A percentile compares a stretch with the other conserved stretches of the same genome.
Conservation (phyloP, 1,140 invertebrate species). For the Planococcus citri region DNA sequence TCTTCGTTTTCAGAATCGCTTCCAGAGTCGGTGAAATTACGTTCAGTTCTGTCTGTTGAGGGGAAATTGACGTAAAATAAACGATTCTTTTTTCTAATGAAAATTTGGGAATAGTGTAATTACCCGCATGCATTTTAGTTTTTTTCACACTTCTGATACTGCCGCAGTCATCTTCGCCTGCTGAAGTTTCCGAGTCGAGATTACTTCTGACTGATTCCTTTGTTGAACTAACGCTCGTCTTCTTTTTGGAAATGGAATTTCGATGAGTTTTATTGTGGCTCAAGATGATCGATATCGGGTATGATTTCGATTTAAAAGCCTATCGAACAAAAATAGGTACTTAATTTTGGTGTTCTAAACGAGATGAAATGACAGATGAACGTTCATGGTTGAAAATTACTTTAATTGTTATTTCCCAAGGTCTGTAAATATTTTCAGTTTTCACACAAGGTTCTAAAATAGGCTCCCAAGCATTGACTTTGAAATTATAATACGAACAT, state of each 20-base stretch:
- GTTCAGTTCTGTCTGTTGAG: conserved; percentile 29
- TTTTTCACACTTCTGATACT: conserved; percentile 8
- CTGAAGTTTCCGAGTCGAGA: conserved; percentile 1
- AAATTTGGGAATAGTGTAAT: background rate
- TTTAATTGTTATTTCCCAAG: conserved; percentile 59
- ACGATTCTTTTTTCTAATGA: background rate
- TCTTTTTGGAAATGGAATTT: background rate
- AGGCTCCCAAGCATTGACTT: conserved; percentile 61
- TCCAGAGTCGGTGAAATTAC: conserved; percentile 46
- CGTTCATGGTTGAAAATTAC: conserved; percentile 32
- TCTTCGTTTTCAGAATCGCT: conserved; percentile 71
- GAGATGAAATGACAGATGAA: background rate
- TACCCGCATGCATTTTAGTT: background rate
- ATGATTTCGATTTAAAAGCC: conserved; percentile 14
- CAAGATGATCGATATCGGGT: conserved; percentile 6
- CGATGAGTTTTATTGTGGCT: background rate
- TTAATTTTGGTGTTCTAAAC: background rate
- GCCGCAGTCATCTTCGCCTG: background rate
- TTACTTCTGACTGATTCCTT: background rate
- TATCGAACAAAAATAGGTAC: background rate
- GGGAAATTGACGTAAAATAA: conserved; percentile 18
- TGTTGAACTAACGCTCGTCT: background rate
- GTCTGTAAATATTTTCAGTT: conserved; percentile 51
- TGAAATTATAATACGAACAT: conserved; percentile 61
- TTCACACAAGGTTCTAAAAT: conserved; percentile 58